Evolutionary conservation across 2,797 vertebrate species (phyloP).

Genomic region (Diceros bicornis): DNA sequence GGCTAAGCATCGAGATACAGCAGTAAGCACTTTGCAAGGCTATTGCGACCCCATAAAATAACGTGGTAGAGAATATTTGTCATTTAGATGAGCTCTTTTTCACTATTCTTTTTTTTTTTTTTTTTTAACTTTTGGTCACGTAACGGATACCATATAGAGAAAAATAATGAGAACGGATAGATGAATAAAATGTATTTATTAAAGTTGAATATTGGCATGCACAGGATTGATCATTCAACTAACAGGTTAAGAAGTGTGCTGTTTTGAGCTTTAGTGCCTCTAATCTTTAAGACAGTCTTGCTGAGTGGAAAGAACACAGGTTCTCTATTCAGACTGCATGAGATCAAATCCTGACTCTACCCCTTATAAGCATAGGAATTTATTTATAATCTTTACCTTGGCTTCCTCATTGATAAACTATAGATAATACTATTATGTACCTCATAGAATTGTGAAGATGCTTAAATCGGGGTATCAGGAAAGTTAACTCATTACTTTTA

Average conservation of each 20-base stretch:
- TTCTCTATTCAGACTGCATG: neutral
- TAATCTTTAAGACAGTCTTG: neutral
- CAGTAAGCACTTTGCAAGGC: neutral
- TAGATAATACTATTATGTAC: neutral
- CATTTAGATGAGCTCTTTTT: neutral
- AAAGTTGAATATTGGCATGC: neutral
- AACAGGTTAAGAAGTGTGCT: neutral
- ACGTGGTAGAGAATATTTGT: neutral
- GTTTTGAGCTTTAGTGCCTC: neutral
- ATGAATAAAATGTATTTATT: neutral
- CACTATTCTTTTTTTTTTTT: neutral
- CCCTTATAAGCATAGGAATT: neutral
- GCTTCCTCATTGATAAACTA: slow-evolving; percentile 1
- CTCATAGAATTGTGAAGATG: neutral
- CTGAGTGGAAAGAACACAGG: neutral
- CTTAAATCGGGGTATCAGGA: neutral
- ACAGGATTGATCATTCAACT: neutral
- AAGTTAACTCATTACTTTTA: neutral
- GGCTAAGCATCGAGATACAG: neutral
- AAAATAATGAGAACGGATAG: neutral
- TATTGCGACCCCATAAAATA: neutral
- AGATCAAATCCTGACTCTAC: neutral
- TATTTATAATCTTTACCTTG: neutral
- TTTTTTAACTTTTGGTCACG: neutral
- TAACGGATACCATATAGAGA: neutral